Percentiles rank a stretch among this genome's conserved stretches.
phyloP scores from a whole-genome alignment of 2,797 vertebrate species.

The Podargus strigoides region DNA sequence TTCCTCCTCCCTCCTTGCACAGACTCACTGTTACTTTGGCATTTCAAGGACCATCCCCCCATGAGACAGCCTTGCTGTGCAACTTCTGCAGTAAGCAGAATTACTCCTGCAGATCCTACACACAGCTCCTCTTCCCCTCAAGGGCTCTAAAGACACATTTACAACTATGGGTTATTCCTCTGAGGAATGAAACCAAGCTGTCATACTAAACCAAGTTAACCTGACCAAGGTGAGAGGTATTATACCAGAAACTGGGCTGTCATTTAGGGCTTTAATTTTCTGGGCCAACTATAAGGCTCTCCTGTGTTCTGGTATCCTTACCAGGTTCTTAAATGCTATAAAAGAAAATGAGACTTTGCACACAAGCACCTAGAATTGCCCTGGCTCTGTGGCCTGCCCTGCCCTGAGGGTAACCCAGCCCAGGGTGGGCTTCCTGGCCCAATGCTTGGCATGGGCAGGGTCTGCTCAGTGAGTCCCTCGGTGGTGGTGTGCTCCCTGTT shows the following conservation, averaged over 20 bases:
- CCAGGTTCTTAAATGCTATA: neutral
- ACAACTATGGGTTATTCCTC: neutral
- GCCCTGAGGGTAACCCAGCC: neutral
- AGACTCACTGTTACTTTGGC: neutral
- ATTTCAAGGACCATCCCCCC: neutral
- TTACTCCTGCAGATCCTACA: neutral
- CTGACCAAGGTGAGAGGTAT: neutral
- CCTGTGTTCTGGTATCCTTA: neutral
- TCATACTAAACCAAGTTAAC: slow-evolving; percentile 1
- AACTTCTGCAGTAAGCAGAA: neutral
- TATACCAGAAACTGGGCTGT: neutral
- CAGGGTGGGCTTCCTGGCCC: neutral
- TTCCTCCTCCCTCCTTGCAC: neutral
- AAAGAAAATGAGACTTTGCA: neutral
- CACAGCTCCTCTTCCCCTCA: neutral
- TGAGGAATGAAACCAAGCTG: no score
- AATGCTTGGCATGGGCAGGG: neutral
- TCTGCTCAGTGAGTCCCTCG: neutral
- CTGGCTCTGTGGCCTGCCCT: neutral
- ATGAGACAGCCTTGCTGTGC: neutral
- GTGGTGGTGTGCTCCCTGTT: neutral
- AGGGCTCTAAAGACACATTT: neutral
- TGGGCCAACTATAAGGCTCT: neutral
- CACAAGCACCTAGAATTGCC: neutral
- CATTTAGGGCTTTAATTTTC: neutral